Evolutionary conservation across 1,140 invertebrate genomes (phyloP), one percentile per base, ranked within the genome.

Genomic region (Caenorhabditis remanei): DNA sequence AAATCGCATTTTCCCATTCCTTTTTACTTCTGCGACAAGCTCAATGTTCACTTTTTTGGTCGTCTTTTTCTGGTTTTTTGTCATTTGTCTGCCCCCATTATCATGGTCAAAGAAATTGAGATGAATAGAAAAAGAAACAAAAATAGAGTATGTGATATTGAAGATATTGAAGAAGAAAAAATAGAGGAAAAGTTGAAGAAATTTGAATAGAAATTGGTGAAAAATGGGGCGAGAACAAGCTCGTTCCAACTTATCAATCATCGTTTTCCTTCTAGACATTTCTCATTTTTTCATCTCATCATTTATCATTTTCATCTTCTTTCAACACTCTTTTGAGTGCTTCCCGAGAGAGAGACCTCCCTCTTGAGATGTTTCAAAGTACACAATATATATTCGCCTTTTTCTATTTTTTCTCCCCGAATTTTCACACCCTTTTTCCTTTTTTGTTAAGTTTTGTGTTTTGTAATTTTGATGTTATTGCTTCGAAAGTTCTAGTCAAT

Each of bases 311-410:
- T 50, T 79, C 46, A 46, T 43, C 40, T 79, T 43, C 32, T 21
- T 63, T 79, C 24, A 11, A 71, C 71, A 79, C 71, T 24, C 40
- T 48, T 79, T 79, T 46, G 71, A 79, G 71, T 79, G 71, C 46
- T 50, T 79, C n/a, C 46, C 46, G 13, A 24, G n/a, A 50, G 46
- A 79, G 61, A 63, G 56, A 58, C 16, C 61, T 14, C 43, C 71
- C 71, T 79, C 71, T 79, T 79, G 71, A 79, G 71, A 50, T 79
- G 71, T 50, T 79, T 79, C 46, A 79, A 79, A 79, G 71, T 50
- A 63, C 61, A 63, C 61, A 63, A 32, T 63, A 7, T 16, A 53
- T 53, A 32, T 53, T 16, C 11, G 50, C 16, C 16, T 53, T 53
- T 16, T 2, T 41, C 24, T 1, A 67, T 14, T 21, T 40, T 41